Base-by-base conservation (phyloP, 2,888 invertebrate species). In the Orthosia incerta region DNA sequence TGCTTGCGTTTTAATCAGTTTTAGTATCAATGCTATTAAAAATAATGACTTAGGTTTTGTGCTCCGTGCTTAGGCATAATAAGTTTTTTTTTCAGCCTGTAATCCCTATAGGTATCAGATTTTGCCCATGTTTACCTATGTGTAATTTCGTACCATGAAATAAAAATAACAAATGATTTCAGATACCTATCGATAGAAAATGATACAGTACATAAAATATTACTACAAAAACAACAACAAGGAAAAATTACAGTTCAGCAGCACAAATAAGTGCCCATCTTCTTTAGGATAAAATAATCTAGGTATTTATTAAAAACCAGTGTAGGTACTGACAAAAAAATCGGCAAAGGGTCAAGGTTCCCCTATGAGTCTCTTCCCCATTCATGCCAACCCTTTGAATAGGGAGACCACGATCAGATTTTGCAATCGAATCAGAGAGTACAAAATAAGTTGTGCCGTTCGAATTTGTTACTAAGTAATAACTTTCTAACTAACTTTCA, bases 281-380 rank as follows among this genome's bases (percentile, higher is more conserved):
- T 23, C 15, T 3, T 15, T 20, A 7, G 12, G 16, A 13, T 57
- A 31, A 20, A 71, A 57, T 45, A 48, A 48, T 39, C 1, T 39
- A 50, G 39, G 39, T 31, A 23, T 45, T 3, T 9, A 63, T 45
- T 26, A 13, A 23, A 74, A 60, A 39, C 31, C 51, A 59, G 2
- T 31, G n/a, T 53, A 48, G 26, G 13, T 57, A 67, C 48, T n/a
- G 20, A 23, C 13, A 50, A 23, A 45, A 61, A 62, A 56, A 69
- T 66, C 60, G n/a, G 46, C 13, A 2, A 70, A 72, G 76, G 82
- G 72, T 82, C 51, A 82, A 83, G 74, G 79, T 79, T 67, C 62
- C 79, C 83, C 64, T 45, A 12, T 31, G 7, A 45, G 16, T 15
- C n/a, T 12, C 50, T 56, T 60, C 65, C 65, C 80, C 60, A 67